Conservation (phyloP, 2,888 invertebrate genomes). For the Parthenolecanium corni region DNA sequence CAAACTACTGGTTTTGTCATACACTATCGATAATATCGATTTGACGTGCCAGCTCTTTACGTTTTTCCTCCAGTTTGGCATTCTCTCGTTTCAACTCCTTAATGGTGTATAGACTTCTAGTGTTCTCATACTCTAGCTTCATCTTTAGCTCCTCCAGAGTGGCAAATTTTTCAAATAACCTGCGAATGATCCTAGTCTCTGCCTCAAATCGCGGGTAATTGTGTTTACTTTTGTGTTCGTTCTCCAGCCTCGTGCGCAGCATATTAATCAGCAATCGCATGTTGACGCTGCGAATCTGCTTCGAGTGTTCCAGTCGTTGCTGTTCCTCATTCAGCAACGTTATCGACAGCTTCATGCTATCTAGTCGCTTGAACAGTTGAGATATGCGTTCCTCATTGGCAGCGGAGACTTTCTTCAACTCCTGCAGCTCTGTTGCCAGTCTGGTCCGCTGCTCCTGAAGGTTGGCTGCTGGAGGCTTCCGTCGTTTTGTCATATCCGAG, state of each 20-base stretch:
- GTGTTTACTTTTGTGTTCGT: neutral
- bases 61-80: neutral
- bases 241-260: neutral
- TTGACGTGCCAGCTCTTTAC: neutral
- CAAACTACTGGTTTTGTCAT: no score
- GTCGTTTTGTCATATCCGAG: neutral
- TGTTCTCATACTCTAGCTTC: slow-evolving; percentile 15
- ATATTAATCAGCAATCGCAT: slow-evolving; percentile 5
- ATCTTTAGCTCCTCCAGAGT: slow-evolving; percentile 9
- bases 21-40: no score
- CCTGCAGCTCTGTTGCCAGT: neutral
- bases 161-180: slow-evolving; percentile 1
- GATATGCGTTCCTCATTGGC: neutral
- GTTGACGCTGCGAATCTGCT: slow-evolving; percentile 2
- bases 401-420: neutral
- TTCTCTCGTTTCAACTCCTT: slow-evolving; percentile 8
- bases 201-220: neutral
- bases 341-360: neutral
- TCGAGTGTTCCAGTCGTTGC: slow-evolving; percentile 1
- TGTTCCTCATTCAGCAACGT: slow-evolving; percentile 6
- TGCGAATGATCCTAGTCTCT: neutral
- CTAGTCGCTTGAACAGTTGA: neutral
- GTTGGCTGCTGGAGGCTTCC: neutral
- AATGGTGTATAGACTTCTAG: slow-evolving; percentile 1
- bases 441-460: neutral